Percentiles rank a stretch among this genome's conserved stretches.
phyloP scores from a whole-genome alignment of 2,888 invertebrate species.

The Chaitophorus viminalis region DNA sequence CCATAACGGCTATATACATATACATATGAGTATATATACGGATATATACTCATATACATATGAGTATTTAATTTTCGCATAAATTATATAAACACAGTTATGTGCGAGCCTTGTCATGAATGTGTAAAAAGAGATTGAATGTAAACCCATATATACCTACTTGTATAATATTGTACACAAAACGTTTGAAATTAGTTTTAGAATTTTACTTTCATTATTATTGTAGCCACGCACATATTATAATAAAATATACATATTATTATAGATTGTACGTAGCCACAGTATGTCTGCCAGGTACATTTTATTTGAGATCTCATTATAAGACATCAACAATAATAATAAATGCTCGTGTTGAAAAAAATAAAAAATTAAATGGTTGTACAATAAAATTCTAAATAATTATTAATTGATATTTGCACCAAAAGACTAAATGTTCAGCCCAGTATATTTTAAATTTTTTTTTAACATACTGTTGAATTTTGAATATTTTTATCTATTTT shows the following conservation, averaged over 20 bases:
- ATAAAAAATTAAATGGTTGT: no score
- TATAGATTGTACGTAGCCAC: background rate
- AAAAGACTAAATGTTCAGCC: no score
- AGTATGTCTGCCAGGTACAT: background rate
- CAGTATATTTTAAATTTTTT: no score
- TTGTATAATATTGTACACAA: background rate
- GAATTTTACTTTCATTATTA: slow-evolving; percentile 27
- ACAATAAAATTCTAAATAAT: no score
- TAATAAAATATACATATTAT: no score
- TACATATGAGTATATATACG: background rate
- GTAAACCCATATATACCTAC: no score
- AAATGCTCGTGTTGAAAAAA: no score
- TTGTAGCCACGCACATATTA: background rate
- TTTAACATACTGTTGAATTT: no score
- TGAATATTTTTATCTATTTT: no score
- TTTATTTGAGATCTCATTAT: background rate
- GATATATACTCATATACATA: no score
- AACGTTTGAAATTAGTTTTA: background rate
- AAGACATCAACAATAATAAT: background rate
- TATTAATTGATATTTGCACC: no score
- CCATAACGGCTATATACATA: background rate
- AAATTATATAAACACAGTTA: background rate
- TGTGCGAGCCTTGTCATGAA: background rate
- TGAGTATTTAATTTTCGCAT: no score
- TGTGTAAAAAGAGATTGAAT: background rate